These are phyloP conservation scores for Ceratina japonica DNA, from an alignment of 1,140 invertebrate genomes.

Conservation along the genomic window DNA sequence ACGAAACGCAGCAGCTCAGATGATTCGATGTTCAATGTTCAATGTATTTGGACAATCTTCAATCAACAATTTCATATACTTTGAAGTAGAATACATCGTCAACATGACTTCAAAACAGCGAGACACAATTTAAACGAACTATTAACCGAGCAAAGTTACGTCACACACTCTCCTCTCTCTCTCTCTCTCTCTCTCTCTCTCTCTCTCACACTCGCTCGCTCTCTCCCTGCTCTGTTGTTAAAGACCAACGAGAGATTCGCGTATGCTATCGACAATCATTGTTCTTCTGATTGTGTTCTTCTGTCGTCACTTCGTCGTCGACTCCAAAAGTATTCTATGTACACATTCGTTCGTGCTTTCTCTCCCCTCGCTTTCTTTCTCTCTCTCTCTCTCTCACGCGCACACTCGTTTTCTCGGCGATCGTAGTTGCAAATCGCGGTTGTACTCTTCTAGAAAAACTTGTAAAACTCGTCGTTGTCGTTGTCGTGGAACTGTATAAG, in stretches of 20 bases:
- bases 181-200: slow-evolving; percentile 16
- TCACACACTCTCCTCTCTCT: slow-evolving; percentile 6
- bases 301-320: background rate
- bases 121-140: slow-evolving; percentile 40
- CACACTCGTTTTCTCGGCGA: background rate
- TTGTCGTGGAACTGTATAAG: too few relatives aligned
- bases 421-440: background rate
- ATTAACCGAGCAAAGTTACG: slow-evolving; percentile 26
- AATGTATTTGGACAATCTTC: slow-evolving; percentile 77
- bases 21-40: slow-evolving; percentile 72
- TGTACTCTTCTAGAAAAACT: background rate
- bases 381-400: background rate
- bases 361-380: background rate
- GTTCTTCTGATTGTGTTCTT: too few relatives aligned
- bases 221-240: background rate
- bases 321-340: background rate
- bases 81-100: slow-evolving; percentile 71
- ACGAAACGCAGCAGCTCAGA: slow-evolving; percentile 74
- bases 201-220: background rate
- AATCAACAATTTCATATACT: slow-evolving; percentile 76
- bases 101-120: slow-evolving; percentile 61
- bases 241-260: background rate
- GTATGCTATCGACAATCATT: background rate
- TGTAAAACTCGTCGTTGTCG: background rate
- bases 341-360: background rate